Conservation (phyloP, 2,888 invertebrate genomes). For the Idaea dimidiata region DNA sequence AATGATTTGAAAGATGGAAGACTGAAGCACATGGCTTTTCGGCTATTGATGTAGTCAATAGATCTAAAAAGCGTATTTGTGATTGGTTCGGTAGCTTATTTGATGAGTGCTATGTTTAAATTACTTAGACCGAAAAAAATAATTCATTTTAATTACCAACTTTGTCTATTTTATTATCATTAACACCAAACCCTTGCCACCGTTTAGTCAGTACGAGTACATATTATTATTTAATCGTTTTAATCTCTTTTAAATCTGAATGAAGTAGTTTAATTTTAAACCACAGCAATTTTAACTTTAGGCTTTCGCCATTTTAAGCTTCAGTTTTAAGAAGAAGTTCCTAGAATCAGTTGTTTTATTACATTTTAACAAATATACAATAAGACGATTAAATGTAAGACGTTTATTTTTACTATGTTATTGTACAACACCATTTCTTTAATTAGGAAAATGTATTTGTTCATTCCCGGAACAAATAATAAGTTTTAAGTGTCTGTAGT, state of each 20-base stretch:
- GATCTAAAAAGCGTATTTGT: constrained; percentile 52
- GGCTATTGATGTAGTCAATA: constrained; percentile 71
- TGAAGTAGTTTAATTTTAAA: not conserved
- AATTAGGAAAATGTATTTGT: not conserved
- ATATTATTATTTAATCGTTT: constrained; percentile 17
- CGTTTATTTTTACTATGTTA: not conserved
- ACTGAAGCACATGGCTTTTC: constrained; percentile 64
- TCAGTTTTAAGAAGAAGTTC: constrained; percentile 22
- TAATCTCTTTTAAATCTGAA: constrained; percentile 2
- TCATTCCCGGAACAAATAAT: not conserved
- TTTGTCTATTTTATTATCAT: not conserved
- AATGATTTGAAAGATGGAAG: constrained; percentile 51
- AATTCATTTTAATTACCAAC: not conserved
- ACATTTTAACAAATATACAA: constrained; percentile 11
- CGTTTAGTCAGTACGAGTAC: constrained; percentile 22
- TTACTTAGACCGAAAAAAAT: not conserved
- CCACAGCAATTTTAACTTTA: not conserved
- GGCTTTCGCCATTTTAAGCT: not conserved
- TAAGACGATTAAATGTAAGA: constrained; percentile 1
- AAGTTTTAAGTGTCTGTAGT: not conserved
- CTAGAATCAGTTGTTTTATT: constrained; percentile 21
- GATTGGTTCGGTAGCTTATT: constrained; percentile 31
- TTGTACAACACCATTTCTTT: constrained; percentile 1
- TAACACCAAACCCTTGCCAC: not conserved
- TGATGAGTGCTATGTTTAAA: not conserved